Evolutionary conservation across 2,113 vertebrate species (phyloP).

Genomic region (Dasyprocta punctata): DNA sequence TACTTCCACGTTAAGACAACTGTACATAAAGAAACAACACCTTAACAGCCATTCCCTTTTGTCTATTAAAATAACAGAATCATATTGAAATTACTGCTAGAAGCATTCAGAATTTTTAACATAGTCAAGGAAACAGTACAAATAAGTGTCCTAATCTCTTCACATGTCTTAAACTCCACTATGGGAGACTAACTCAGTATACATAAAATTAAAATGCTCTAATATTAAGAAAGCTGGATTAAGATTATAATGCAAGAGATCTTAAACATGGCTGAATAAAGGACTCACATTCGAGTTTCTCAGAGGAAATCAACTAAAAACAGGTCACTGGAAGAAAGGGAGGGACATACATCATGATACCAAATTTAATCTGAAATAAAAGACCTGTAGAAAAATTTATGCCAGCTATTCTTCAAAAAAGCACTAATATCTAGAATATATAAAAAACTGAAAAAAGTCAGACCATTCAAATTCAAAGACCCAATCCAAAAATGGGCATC

Average conservation of each 20-base stretch:
- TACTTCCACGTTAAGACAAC: neutral
- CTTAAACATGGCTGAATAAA: too few species aligned
- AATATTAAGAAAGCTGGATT: neutral
- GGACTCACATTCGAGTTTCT: too few species aligned
- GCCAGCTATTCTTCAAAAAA: too few species aligned
- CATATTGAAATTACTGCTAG: neutral
- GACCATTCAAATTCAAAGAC: too few species aligned
- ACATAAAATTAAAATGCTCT: neutral
- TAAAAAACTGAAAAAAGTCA: too few species aligned
- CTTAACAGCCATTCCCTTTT: neutral
- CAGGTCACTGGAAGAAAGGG: too few species aligned
- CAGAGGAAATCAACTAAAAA: too few species aligned
- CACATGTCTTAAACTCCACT: neutral
- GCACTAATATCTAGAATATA: too few species aligned
- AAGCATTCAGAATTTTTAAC: conserved; percentile 30
- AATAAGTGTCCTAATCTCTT: neutral
- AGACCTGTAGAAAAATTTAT: too few species aligned
- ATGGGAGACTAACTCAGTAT: neutral
- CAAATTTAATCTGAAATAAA: too few species aligned
- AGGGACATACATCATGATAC: too few species aligned
- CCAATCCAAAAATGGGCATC: too few species aligned
- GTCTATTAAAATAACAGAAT: conserved; percentile 3
- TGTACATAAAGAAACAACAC: conserved; percentile 17
- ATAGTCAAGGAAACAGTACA: neutral
- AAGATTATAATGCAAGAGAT: neutral